Percentiles rank a stretch among this genome's conserved stretches.
Conservation (phyloP, 2,888 invertebrate species). For the Philopedon plagiatum region DNA sequence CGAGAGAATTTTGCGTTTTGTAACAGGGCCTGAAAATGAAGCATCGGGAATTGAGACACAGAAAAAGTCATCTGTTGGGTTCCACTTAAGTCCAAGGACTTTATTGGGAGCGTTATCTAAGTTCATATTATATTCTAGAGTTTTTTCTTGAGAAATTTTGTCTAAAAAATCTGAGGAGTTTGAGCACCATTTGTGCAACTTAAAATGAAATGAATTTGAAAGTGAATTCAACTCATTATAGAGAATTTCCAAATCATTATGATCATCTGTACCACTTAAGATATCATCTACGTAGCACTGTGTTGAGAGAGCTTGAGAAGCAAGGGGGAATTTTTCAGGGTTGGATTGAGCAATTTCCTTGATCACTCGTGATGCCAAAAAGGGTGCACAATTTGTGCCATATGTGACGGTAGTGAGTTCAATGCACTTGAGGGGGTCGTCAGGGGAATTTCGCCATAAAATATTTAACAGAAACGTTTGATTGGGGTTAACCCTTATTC, state of each 20-base stretch:
- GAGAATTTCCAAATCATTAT: conserved; percentile 17
- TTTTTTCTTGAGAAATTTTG: neutral
- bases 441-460: conserved; percentile 46
- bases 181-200: conserved; percentile 44
- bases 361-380: conserved; percentile 34
- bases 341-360: conserved; percentile 36
- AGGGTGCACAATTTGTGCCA: conserved; percentile 45
- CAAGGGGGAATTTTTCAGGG: conserved; percentile 16
- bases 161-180: conserved; percentile 23
- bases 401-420: conserved; percentile 48
- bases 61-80: conserved; percentile 33
- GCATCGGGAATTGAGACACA: conserved; percentile 19
- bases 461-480: conserved; percentile 46
- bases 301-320: conserved; percentile 5
- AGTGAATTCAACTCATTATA: conserved; percentile 29
- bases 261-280: neutral
- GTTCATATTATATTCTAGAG: conserved; percentile 15
- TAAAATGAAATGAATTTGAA: conserved; percentile 17
- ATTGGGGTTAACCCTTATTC: conserved; percentile 35
- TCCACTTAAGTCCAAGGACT: conserved; percentile 34
- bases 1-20: conserved; percentile 45
- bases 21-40: neutral
- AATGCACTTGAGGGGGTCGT: conserved; percentile 36
- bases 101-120: conserved; percentile 32
- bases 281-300: conserved; percentile 24